A percentile compares a stretch with the other conserved stretches of the same genome.
Evolutionary conservation across 1,140 invertebrate species (phyloP).

Genomic region (Caenorhabditis brenneri): DNA sequence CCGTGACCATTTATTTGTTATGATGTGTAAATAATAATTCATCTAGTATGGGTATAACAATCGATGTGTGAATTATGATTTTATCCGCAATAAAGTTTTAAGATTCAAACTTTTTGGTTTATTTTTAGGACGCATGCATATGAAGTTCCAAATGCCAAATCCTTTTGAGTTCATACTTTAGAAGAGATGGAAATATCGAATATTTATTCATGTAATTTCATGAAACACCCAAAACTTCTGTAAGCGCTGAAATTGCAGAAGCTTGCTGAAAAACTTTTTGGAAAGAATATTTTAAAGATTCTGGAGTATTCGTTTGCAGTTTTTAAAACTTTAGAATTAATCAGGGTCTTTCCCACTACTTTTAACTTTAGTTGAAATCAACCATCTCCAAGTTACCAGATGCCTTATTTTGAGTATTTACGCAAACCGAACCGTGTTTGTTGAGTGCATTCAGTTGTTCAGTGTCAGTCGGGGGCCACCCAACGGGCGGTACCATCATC

Average conservation of each 20-base stretch:
- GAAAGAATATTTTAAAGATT: too few relatives aligned
- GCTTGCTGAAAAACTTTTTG: too few relatives aligned
- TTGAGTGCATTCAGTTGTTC: constrained; percentile 17
- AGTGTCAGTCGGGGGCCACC: constrained; percentile 35
- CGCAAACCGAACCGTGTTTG: constrained; percentile 37
- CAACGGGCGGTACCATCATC: constrained; percentile 29
- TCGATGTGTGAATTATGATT: background rate
- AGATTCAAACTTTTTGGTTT: background rate
- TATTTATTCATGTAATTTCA: too few relatives aligned
- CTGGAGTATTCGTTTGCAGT: too few relatives aligned
- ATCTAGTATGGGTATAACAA: background rate
- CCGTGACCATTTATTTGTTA: background rate
- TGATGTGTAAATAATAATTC: background rate
- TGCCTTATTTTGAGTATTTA: constrained; percentile 40
- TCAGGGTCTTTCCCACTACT: background rate
- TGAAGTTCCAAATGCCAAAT: too few relatives aligned
- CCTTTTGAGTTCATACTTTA: too few relatives aligned
- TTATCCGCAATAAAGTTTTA: constrained; percentile 10
- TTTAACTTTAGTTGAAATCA: background rate
- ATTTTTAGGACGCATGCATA: too few relatives aligned
- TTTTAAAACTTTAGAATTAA: too few relatives aligned
- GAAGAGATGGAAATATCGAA: too few relatives aligned
- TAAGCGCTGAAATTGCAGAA: too few relatives aligned
- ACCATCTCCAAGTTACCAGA: constrained; percentile 25
- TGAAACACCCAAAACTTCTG: too few relatives aligned